These are phyloP conservation scores for Acrobeloides nanus DNA, from an alignment of 2,888 invertebrate genomes.

Conservation along the genomic window DNA sequence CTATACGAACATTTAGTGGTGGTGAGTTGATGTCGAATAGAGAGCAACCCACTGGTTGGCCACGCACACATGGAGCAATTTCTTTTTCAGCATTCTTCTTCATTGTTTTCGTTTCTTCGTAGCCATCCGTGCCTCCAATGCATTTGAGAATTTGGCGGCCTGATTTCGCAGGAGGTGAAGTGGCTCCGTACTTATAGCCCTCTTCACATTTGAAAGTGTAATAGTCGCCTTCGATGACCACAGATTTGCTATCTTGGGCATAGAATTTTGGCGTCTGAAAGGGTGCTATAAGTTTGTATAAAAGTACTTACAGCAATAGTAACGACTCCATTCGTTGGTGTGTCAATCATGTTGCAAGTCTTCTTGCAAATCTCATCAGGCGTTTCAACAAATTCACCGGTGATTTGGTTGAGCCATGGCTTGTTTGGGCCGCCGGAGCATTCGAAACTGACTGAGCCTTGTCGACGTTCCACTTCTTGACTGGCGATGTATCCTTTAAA, in stretches of 20 bases:
- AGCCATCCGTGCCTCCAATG: background rate
- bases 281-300: background rate
- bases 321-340: background rate
- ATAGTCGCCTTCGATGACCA: background rate
- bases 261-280: background rate
- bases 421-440: background rate
- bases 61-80: background rate
- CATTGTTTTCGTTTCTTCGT: background rate
- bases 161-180: background rate
- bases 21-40: background rate
- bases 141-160: background rate
- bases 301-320: background rate
- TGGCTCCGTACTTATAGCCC: background rate
- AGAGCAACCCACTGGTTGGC: background rate
- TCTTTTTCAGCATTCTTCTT: background rate
- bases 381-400: background rate
- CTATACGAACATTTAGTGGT: background rate
- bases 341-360: background rate
- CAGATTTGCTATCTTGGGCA: background rate
- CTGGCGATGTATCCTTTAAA: background rate
- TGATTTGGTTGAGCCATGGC: background rate
- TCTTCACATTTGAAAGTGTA: background rate
- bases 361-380: background rate
- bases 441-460: background rate
- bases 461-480: background rate